Evolutionary conservation across 2,888 invertebrate species (phyloP).

Genomic region (Sinotaia quadrata): DNA sequence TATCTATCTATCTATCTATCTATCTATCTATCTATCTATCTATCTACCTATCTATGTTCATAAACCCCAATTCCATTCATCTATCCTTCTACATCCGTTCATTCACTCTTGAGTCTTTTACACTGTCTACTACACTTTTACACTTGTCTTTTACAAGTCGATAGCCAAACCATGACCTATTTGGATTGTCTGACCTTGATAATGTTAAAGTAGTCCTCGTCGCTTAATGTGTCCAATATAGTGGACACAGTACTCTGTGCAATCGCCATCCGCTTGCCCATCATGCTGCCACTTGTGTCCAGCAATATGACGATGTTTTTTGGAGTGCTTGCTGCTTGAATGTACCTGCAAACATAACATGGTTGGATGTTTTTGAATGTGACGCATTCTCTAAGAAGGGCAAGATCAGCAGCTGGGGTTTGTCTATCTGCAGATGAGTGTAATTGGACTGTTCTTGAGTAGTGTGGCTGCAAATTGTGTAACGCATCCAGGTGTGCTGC

Average conservation of each 20-base stretch:
- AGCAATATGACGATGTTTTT: slow-evolving; percentile 96
- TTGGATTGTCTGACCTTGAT: slow-evolving; percentile 76
- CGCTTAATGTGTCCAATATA: slow-evolving; percentile 93
- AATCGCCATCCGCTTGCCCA: slow-evolving; percentile 90
- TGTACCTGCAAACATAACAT: slow-evolving; percentile 80
- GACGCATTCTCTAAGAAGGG: too few species aligned
- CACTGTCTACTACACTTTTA: background rate
- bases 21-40: too few species aligned
- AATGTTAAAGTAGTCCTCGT: slow-evolving; percentile 97
- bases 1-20: too few species aligned
- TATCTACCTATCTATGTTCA: too few species aligned
- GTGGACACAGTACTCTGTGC: slow-evolving; percentile 90
- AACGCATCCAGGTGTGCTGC: too few species aligned
- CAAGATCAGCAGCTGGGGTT: too few species aligned
- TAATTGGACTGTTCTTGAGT: too few species aligned
- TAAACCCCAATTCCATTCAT: too few species aligned
- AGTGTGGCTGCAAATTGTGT: too few species aligned
- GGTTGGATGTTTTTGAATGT: too few species aligned
- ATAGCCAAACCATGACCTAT: background rate
- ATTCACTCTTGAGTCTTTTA: too few species aligned
- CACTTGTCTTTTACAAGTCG: background rate
- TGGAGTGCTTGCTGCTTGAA: slow-evolving; percentile 96
- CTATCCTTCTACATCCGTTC: background rate
- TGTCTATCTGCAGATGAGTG: too few species aligned
- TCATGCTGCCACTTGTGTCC: slow-evolving; percentile 98